Evolutionary conservation across 2,888 invertebrate genomes (phyloP).

Genomic region (Camptogramma bilineatum): DNA sequence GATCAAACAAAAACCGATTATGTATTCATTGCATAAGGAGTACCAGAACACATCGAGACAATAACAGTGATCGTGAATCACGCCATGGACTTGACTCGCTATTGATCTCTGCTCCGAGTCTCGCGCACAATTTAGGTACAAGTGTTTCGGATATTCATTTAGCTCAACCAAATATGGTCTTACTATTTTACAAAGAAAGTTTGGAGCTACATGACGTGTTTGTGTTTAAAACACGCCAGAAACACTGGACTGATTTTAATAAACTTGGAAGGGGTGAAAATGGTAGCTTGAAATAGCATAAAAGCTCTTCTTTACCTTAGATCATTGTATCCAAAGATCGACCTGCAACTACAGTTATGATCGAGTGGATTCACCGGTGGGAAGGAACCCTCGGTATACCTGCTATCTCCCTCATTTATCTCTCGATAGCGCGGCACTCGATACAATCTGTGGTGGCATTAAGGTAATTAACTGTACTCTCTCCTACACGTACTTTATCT

Average conservation of each 20-base stretch:
- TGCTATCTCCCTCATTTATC: conserved; percentile 30
- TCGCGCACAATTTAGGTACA: background rate
- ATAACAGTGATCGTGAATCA: conserved; percentile 20
- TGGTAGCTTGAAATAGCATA: no score
- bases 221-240: no score
- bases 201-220: background rate
- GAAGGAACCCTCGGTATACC: conserved; percentile 12
- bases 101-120: conserved; percentile 13
- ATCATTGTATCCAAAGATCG: background rate
- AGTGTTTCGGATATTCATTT: background rate
- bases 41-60: conserved; percentile 19
- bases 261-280: no score
- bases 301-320: no score
- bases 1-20: conserved; percentile 28
- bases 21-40: conserved; percentile 29
- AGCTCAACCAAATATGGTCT: background rate
- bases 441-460: conserved; percentile 36
- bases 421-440: conserved; percentile 22
- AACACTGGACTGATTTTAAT: no score
- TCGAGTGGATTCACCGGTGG: conserved; percentile 1
- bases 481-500: conserved; percentile 33
- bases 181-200: background rate
- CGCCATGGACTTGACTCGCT: conserved; percentile 14
- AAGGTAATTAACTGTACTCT: conserved; percentile 40
- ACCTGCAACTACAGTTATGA: background rate